A percentile compares a stretch with the other conserved stretches of the same genome.
These are phyloP conservation scores for Pocillopora grandis DNA, from an alignment of 92 coral and sea anemone genomes.

Conservation along the genomic window DNA sequence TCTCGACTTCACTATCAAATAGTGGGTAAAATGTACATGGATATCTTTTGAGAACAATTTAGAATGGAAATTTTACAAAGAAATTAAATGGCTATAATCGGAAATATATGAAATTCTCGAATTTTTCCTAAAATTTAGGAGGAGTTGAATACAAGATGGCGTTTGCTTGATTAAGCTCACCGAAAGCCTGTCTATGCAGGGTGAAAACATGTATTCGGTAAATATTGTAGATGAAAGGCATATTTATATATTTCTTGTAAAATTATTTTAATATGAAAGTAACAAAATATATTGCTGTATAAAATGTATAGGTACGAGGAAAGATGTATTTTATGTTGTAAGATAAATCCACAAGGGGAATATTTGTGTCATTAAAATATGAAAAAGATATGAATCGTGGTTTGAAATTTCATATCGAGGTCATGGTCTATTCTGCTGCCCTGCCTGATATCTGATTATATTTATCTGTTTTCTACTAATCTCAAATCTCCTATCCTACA, in stretches of 20 bases:
- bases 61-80: background rate
- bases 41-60: constrained; percentile 7
- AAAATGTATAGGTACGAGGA: constrained; percentile 1
- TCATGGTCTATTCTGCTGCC: background rate
- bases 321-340: constrained; percentile 42
- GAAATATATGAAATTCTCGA: background rate
- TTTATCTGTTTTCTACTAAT: too few relatives aligned
- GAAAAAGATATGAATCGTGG: background rate
- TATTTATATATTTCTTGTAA: constrained; percentile 36
- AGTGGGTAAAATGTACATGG: constrained; percentile 10
- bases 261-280: constrained; percentile 36
- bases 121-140: background rate
- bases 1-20: constrained; percentile 8
- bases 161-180: constrained; percentile 14
- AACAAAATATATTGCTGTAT: constrained; percentile 17
- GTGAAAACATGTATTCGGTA: constrained; percentile 9
- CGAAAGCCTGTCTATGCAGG: constrained; percentile 28
- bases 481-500: too few relatives aligned
- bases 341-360: constrained; percentile 11
- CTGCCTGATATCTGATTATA: too few relatives aligned
- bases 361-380: constrained; percentile 32
- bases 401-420: background rate
- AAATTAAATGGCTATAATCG: background rate
- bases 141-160: constrained; percentile 13
- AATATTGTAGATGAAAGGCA: constrained; percentile 14